Percentiles rank a stretch among this genome's conserved stretches.
Conservation (phyloP, 1,140 invertebrate genomes). For the Conus ventricosus region DNA sequence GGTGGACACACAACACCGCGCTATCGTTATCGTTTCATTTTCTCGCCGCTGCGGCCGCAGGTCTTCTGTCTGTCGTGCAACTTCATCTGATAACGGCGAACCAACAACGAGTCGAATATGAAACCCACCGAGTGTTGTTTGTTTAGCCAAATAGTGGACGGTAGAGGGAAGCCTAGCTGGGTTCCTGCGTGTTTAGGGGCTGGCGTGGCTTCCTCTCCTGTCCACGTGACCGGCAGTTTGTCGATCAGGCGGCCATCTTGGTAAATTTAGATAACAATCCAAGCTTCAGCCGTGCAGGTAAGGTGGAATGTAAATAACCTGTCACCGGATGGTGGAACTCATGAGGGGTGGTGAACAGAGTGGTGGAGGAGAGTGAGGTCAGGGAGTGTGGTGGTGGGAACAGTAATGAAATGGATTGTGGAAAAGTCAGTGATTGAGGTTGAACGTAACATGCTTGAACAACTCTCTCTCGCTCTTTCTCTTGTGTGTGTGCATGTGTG, state of each 20-base stretch:
- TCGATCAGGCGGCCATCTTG: neutral
- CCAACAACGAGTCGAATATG: conserved; percentile 4
- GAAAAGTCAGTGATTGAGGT: no score
- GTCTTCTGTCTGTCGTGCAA: neutral
- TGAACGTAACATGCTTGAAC: no score
- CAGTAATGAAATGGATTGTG: no score
- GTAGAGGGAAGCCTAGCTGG: neutral
- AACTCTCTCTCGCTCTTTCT: no score
- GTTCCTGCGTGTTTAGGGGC: neutral
- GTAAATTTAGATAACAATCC: neutral
- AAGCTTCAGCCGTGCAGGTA: neutral
- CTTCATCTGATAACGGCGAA: neutral
- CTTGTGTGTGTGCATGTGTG: neutral
- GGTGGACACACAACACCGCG: neutral
- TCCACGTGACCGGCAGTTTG: neutral
- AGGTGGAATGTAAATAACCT: neutral
- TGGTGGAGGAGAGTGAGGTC: no score
- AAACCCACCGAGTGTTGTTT: neutral
- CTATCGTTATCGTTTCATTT: neutral
- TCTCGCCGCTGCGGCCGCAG: neutral
- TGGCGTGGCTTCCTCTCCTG: neutral
- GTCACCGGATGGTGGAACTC: no score
- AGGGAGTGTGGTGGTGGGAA: no score
- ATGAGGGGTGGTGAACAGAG: no score
- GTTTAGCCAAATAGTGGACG: neutral